A percentile compares a stretch with the other conserved stretches of the same genome.
Evolutionary conservation across 2,113 vertebrate genomes (phyloP).

Genomic region (Campylomormyrus tamandua): DNA sequence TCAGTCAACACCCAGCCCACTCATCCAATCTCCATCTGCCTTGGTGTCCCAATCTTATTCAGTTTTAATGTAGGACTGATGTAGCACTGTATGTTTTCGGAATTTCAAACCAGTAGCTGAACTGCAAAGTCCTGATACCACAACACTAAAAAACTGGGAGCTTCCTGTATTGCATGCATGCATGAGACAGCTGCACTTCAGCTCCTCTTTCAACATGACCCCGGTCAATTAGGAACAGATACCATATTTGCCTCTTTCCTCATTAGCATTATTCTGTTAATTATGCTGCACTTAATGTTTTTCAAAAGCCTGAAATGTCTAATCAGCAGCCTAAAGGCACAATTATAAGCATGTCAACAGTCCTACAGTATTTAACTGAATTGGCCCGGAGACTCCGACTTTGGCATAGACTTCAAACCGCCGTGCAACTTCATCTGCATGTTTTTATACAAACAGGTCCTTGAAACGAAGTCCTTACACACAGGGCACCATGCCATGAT

Average conservation of each 20-base stretch:
- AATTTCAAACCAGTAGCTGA: not conserved
- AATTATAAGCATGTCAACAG: constrained; percentile 6
- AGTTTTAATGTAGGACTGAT: not conserved
- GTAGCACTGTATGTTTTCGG: not conserved
- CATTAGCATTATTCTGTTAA: constrained; percentile 6
- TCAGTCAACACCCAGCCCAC: not conserved
- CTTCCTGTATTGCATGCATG: not conserved
- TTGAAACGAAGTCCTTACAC: not conserved
- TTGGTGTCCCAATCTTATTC: not conserved
- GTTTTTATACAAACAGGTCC: not conserved
- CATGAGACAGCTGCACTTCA: not conserved
- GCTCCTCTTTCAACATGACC: not conserved
- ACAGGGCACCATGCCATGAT: not conserved
- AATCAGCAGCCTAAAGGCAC: not conserved
- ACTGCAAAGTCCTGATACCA: not conserved
- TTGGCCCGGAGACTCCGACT: not conserved
- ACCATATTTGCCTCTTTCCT: not conserved
- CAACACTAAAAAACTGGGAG: not conserved
- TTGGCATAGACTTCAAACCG: not conserved
- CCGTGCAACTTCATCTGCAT: not conserved
- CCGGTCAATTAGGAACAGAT: not conserved
- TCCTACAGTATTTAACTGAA: not conserved
- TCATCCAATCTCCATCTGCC: not conserved
- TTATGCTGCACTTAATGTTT: constrained; percentile 7
- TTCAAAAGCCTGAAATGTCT: constrained; percentile 1